These are phyloP conservation scores for Pantherophis vulpinus DNA, from an alignment of 2,797 vertebrate species.

Conservation along the genomic window DNA sequence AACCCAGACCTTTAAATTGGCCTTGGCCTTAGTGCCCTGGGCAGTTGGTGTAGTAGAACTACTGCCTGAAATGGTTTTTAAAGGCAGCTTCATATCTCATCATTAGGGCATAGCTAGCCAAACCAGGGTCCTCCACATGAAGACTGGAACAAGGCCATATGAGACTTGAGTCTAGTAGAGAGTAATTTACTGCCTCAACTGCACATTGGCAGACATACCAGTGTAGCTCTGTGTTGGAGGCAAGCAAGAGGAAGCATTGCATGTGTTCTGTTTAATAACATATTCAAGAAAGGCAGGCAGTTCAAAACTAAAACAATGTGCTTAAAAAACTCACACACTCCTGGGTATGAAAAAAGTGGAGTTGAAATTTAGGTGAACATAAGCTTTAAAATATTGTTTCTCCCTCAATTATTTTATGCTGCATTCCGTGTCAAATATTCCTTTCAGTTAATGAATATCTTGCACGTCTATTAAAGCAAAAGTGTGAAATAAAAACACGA, in stretches of 20 bases:
- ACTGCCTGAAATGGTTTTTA: background rate
- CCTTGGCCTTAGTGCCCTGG: background rate
- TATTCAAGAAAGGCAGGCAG: background rate
- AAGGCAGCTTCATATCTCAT: background rate
- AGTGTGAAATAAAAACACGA: constrained; percentile 2
- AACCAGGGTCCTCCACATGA: background rate
- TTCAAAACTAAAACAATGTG: background rate
- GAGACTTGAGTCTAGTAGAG: background rate
- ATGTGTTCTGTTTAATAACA: background rate
- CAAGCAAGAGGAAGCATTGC: background rate
- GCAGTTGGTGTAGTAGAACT: background rate
- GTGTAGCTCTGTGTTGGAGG: background rate
- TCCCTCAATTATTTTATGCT: background rate
- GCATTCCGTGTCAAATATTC: background rate
- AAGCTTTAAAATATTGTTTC: constrained; percentile 11
- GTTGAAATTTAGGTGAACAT: background rate
- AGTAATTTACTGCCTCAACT: background rate
- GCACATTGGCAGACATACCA: background rate
- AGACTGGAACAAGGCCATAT: background rate
- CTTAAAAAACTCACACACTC: background rate
- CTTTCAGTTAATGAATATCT: background rate
- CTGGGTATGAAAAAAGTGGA: background rate
- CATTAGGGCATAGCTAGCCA: background rate
- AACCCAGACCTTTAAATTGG: background rate
- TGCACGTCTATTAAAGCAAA: background rate